Conservation (phyloP, 1,140 invertebrate genomes). For the Drosophila erecta region DNA sequence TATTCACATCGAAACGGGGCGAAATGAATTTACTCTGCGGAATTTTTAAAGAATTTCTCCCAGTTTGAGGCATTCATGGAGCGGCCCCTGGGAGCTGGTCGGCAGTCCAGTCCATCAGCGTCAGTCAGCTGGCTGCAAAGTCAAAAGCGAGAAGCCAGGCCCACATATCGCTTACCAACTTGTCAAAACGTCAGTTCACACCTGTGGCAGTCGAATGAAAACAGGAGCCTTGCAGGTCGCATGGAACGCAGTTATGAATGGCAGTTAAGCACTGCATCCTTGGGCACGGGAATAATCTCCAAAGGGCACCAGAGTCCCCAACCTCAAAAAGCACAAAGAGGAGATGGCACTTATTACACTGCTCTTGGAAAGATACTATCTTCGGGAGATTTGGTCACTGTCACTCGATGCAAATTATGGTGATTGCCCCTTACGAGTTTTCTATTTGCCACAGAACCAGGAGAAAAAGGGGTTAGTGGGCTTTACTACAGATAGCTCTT, state of each 20-base stretch:
- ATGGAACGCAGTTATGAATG: constrained; percentile 33
- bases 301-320: background rate
- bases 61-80: constrained; percentile 30
- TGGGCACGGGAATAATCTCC: constrained; percentile 44
- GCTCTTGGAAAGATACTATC: no score
- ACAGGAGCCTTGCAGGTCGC: constrained; percentile 8
- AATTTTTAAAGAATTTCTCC: background rate
- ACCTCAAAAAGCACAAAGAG: constrained; percentile 1
- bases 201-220: constrained; percentile 40
- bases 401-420: constrained; percentile 62
- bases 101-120: constrained; percentile 37
- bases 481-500: constrained; percentile 11
- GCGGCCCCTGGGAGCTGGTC: constrained; percentile 12
- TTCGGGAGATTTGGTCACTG: constrained; percentile 37
- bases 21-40: no score
- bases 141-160: constrained; percentile 13
- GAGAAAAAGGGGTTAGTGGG: constrained; percentile 11
- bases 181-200: constrained; percentile 64
- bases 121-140: constrained; percentile 27
- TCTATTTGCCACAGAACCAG: constrained; percentile 26
- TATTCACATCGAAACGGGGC: no score
- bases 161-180: constrained; percentile 57
- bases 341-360: constrained; percentile 4
- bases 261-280: constrained; percentile 21
- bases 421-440: constrained; percentile 64